Conservation (phyloP, 2,888 invertebrate species). For the Orthosia cruda region DNA sequence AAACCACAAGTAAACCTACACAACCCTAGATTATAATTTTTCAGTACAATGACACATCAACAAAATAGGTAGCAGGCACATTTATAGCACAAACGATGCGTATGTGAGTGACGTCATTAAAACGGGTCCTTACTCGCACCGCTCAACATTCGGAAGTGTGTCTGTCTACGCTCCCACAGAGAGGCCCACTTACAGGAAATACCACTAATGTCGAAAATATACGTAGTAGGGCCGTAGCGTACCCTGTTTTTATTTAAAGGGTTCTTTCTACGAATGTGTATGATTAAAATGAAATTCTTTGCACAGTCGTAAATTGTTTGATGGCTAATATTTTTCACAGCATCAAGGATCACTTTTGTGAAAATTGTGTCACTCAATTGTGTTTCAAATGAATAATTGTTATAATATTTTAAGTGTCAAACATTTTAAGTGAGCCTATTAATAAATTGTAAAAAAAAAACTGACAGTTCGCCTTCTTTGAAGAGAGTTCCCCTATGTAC, state of each 20-base stretch:
- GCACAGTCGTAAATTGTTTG: neutral
- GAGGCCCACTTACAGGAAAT: constrained; percentile 59
- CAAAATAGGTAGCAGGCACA: constrained; percentile 34
- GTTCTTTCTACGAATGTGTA: neutral
- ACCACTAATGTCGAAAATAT: constrained; percentile 59
- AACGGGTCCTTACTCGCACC: constrained; percentile 49
- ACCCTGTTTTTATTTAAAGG: constrained; percentile 10
- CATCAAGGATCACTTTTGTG: neutral
- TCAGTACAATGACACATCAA: constrained; percentile 28
- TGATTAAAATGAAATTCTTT: neutral
- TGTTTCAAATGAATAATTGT: no score
- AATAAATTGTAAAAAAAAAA: neutral
- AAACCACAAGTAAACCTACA: neutral
- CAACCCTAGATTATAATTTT: constrained; percentile 12
- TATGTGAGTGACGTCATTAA: constrained; percentile 65
- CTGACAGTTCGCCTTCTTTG: no score
- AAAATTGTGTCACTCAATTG: no score
- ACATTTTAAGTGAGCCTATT: no score
- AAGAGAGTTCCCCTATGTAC: no score
- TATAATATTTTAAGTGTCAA: no score
- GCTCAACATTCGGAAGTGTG: constrained; percentile 64
- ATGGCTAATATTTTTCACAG: neutral
- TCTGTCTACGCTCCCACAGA: constrained; percentile 59
- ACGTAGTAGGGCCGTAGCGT: constrained; percentile 21
- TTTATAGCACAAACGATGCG: constrained; percentile 54